Evolutionary conservation across 2,113 vertebrate genomes (phyloP).

Genomic region (Rhinogobius similis): DNA sequence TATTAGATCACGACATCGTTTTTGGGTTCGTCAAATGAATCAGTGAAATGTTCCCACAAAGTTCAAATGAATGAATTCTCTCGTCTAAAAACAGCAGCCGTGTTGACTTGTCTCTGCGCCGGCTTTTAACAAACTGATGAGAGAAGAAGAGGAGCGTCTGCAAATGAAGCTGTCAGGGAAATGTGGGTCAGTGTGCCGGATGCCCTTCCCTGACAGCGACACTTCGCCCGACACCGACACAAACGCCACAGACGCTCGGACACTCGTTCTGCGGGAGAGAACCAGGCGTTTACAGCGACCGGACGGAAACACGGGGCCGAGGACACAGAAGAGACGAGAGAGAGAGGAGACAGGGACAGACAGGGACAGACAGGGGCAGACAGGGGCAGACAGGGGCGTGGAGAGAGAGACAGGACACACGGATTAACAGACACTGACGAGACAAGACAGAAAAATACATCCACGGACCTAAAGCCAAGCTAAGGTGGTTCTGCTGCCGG

Average conservation of each 20-base stretch:
- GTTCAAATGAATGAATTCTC: no score
- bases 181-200: not conserved
- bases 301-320: not conserved
- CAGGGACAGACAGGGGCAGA: conserved; percentile 14
- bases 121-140: conserved; percentile 6
- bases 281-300: not conserved
- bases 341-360: conserved; percentile 8
- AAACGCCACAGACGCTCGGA: no score
- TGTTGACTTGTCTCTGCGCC: conserved; percentile 34
- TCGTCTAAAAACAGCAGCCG: not conserved
- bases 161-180: conserved; percentile 45
- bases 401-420: conserved; percentile 57
- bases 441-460: conserved; percentile 3
- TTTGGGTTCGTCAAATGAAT: no score
- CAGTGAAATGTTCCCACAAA: no score
- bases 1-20: no score
- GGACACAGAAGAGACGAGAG: not conserved
- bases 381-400: conserved; percentile 34
- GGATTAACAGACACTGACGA: conserved; percentile 56
- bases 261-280: no score
- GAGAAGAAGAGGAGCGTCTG: not conserved
- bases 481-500: no score
- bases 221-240: not conserved
- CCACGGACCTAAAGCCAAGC: not conserved
- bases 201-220: not conserved